Percentiles rank a stretch among this genome's conserved stretches.
Evolutionary conservation across 2,888 invertebrate genomes (phyloP).

Genomic region (Leucania comma): DNA sequence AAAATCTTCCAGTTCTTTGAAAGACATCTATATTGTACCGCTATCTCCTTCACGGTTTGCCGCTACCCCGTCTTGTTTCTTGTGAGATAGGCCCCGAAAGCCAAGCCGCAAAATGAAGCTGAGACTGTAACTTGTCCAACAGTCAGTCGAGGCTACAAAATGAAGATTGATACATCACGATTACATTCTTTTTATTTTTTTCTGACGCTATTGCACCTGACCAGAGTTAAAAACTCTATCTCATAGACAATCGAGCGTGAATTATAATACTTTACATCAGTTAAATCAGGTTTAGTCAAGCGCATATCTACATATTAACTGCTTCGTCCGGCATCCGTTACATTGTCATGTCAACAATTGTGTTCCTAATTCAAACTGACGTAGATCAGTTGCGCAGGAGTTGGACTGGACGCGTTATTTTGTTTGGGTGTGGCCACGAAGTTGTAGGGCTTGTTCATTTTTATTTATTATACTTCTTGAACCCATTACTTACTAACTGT

Average conservation of each 20-base stretch:
- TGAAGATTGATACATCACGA: slow-evolving; percentile 7
- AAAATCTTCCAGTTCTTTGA: too few species aligned
- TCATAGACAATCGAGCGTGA: slow-evolving; percentile 45
- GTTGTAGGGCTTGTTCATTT: neutral
- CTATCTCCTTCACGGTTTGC: too few species aligned
- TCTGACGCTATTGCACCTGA: slow-evolving; percentile 14
- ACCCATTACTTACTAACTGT: too few species aligned
- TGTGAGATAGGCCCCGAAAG: too few species aligned
- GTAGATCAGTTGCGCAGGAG: slow-evolving; percentile 67
- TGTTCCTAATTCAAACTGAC: slow-evolving; percentile 75
- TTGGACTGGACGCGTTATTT: slow-evolving; percentile 44
- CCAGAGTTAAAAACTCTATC: slow-evolving; percentile 6
- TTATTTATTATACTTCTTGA: neutral
- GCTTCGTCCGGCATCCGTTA: slow-evolving; percentile 64
- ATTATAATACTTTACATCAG: slow-evolving; percentile 41
- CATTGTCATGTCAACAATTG: slow-evolving; percentile 67
- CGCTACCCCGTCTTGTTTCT: too few species aligned
- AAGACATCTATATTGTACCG: too few species aligned
- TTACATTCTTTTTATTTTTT: neutral
- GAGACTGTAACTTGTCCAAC: neutral
- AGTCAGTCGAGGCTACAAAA: neutral
- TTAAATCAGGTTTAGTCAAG: slow-evolving; percentile 41
- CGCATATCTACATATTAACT: slow-evolving; percentile 51
- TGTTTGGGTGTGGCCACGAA: slow-evolving; percentile 19
- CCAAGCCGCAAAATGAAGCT: too few species aligned